phyloP scores from a whole-genome alignment of 2,113 vertebrate genomes.

The Brachypodius melanocephalos region DNA sequence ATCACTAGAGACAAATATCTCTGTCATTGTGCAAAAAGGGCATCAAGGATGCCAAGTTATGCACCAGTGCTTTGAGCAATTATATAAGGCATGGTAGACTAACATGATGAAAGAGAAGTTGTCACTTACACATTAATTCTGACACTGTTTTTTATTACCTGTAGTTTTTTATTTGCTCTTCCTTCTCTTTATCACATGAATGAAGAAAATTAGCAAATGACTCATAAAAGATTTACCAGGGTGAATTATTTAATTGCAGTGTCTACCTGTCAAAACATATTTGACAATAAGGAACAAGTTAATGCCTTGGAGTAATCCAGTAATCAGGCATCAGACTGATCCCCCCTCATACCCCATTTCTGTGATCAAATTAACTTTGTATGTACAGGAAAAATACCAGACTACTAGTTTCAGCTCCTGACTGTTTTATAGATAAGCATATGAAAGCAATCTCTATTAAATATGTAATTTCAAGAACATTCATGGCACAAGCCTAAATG shows the following conservation, averaged over 20 bases:
- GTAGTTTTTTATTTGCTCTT: neutral
- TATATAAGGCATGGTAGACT: neutral
- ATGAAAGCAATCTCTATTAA: neutral
- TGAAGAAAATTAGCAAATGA: neutral
- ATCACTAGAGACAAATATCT: neutral
- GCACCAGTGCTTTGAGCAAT: neutral
- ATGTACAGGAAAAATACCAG: neutral
- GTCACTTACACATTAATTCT: neutral
- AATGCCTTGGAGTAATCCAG: neutral
- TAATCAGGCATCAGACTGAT: neutral
- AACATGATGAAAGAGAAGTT: neutral
- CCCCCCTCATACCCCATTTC: neutral
- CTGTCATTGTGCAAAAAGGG: neutral
- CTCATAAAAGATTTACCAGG: neutral
- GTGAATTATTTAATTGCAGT: neutral
- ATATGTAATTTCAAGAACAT: neutral
- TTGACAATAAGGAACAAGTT: neutral
- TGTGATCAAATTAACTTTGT: neutral
- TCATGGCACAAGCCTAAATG: neutral
- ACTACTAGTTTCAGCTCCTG: neutral
- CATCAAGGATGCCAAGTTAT: neutral
- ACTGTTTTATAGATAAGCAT: neutral
- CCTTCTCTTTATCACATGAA: neutral
- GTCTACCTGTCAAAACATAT: neutral
- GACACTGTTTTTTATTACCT: neutral